Conservation (phyloP, 2,113 vertebrate species). For the Gnathonemus echidnorhynchus region DNA sequence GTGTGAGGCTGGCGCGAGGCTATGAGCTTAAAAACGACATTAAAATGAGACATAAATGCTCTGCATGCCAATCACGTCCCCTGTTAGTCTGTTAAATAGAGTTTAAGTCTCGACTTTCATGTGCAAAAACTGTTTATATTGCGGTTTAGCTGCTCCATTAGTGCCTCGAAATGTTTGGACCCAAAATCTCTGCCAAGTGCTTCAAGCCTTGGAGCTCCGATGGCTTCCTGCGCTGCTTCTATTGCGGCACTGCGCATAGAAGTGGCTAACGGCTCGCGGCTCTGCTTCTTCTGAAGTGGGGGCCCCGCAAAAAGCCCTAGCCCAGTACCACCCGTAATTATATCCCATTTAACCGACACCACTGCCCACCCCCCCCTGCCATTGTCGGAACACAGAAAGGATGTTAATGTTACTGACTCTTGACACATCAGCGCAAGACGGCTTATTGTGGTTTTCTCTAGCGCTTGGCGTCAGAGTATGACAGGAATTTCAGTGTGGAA, state of each 20-base stretch:
- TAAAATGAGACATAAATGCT: background rate
- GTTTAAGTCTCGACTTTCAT: background rate
- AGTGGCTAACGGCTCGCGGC: background rate
- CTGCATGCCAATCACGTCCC: background rate
- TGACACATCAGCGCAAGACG: background rate
- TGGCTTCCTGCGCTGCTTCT: background rate
- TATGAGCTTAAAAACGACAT: background rate
- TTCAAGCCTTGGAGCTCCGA: background rate
- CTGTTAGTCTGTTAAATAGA: background rate
- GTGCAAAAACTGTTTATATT: slow-evolving; percentile 12
- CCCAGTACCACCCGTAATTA: background rate
- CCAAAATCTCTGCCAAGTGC: background rate
- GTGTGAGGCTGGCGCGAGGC: background rate
- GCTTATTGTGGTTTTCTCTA: background rate
- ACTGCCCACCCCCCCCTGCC: background rate
- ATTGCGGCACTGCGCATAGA: background rate
- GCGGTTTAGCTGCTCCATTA: slow-evolving; percentile 9
- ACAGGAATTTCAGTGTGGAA: background rate
- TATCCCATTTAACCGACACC: background rate
- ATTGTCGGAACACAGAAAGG: background rate
- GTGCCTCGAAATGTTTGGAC: slow-evolving; percentile 9
- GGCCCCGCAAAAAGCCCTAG: background rate
- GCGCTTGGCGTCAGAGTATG: background rate
- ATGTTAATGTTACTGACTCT: background rate
- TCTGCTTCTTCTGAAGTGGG: background rate